A percentile compares a stretch with the other conserved stretches of the same genome.
Conservation (phyloP, 1,140 invertebrate species). For the Drosophila kikkawai region DNA sequence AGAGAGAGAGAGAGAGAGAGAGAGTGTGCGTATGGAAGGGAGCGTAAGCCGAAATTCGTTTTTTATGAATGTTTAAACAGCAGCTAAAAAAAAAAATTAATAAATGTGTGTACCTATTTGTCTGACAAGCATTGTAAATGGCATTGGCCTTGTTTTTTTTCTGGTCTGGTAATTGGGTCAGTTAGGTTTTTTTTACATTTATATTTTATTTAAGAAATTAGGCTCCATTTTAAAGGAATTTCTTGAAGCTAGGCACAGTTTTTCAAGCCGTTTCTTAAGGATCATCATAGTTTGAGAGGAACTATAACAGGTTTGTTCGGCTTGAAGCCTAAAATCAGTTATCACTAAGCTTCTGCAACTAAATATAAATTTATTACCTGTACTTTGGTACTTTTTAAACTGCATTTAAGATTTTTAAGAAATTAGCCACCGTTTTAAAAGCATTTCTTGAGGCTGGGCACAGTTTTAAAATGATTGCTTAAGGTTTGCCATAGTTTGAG, state of each 20-base stretch:
- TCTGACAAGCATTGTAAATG: constrained; percentile 62
- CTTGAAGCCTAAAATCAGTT: not conserved
- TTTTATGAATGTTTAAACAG: constrained; percentile 56
- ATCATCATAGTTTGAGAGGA: not conserved
- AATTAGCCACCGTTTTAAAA: not conserved
- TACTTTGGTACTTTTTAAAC: no score
- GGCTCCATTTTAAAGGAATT: not conserved
- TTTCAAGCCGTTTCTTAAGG: not conserved
- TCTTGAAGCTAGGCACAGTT: not conserved
- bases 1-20: not conserved
- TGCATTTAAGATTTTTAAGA: no score
- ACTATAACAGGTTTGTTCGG: no score
- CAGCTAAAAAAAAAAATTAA: constrained; percentile 49
- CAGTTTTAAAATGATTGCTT: not conserved
- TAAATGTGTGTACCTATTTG: constrained; percentile 78
- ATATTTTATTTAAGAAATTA: no score
- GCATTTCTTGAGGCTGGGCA: not conserved
- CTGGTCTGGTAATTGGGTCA: not conserved
- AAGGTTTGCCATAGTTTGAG: not conserved
- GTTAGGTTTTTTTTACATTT: no score
- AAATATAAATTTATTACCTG: no score
- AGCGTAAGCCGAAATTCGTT: constrained; percentile 50
- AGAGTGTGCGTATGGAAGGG: constrained; percentile 29
- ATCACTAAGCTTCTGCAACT: no score
- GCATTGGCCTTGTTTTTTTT: constrained; percentile 10